Conservation (phyloP, 2,888 invertebrate species). For the Meteorus colon region DNA sequence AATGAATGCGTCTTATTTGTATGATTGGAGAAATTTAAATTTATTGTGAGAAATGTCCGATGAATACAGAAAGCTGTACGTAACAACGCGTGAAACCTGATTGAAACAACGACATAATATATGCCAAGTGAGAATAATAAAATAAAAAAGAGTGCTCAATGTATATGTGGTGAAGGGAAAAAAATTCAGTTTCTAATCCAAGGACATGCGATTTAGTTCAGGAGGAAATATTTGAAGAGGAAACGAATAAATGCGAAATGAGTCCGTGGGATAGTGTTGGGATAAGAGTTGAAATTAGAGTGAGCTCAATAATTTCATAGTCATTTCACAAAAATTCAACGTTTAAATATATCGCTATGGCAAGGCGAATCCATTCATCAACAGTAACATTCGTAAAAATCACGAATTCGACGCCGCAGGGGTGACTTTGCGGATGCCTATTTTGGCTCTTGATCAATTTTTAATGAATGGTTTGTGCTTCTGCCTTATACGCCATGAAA, state of each 20-base stretch:
- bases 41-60: constrained; percentile 7
- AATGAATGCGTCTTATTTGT: background rate
- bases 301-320: constrained; percentile 35
- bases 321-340: constrained; percentile 44
- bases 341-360: constrained; percentile 51
- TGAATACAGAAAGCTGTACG: background rate
- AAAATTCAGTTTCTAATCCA: background rate
- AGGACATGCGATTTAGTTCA: background rate
- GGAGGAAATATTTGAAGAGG: background rate
- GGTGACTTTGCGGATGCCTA: constrained; percentile 27
- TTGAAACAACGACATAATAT: background rate
- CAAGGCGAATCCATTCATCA: constrained; percentile 46
- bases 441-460: constrained; percentile 43
- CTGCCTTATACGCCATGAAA: constrained; percentile 21
- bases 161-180: background rate
- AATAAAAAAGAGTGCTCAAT: background rate
- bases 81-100: background rate
- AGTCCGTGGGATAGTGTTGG: constrained; percentile 12
- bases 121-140: background rate
- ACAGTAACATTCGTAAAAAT: constrained; percentile 30
- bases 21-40: background rate
- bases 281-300: constrained; percentile 11
- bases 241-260: background rate
- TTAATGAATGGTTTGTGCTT: constrained; percentile 46
- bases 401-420: background rate